These are phyloP conservation scores for Beris chalybata DNA, from an alignment of 2,888 invertebrate genomes.

Conservation along the genomic window DNA sequence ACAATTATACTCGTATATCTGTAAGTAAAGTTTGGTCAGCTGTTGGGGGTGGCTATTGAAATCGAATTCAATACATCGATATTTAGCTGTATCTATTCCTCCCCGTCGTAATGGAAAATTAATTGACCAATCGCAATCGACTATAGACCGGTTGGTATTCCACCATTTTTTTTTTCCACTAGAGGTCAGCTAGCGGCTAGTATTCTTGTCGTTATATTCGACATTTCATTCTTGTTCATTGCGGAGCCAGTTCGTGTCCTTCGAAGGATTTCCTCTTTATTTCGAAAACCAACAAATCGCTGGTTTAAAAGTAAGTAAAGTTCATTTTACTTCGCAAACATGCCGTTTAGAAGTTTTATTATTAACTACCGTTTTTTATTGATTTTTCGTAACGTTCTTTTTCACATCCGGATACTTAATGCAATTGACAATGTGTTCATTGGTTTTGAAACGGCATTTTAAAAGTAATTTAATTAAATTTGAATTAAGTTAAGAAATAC, in stretches of 20 bases:
- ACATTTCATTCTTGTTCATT: slow-evolving; percentile 8
- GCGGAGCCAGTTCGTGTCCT: slow-evolving; percentile 9
- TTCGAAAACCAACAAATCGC: too few relatives aligned
- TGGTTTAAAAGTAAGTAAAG: too few relatives aligned
- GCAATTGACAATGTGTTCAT: too few relatives aligned
- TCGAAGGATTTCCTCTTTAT: too few relatives aligned
- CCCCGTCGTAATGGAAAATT: background rate
- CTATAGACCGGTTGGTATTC: slow-evolving; percentile 3
- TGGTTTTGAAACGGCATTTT: too few relatives aligned
- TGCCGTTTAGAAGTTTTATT: too few relatives aligned
- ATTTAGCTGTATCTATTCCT: background rate
- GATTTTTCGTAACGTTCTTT: too few relatives aligned
- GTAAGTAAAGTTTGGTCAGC: background rate
- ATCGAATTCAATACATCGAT: background rate
- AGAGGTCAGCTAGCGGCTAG: slow-evolving; percentile 2
- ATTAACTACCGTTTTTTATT: too few relatives aligned
- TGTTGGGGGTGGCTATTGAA: background rate
- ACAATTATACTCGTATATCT: background rate
- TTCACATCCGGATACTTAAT: too few relatives aligned
- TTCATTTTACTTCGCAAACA: too few relatives aligned
- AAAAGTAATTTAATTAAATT: too few relatives aligned
- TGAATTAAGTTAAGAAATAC: too few relatives aligned
- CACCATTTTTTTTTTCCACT: slow-evolving; percentile 3
- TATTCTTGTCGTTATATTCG: slow-evolving; percentile 7
- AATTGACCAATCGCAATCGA: slow-evolving; percentile 2